phyloP scores from a whole-genome alignment of 64 coral and sea anemone genomes.

The Acropora tenuis region DNA sequence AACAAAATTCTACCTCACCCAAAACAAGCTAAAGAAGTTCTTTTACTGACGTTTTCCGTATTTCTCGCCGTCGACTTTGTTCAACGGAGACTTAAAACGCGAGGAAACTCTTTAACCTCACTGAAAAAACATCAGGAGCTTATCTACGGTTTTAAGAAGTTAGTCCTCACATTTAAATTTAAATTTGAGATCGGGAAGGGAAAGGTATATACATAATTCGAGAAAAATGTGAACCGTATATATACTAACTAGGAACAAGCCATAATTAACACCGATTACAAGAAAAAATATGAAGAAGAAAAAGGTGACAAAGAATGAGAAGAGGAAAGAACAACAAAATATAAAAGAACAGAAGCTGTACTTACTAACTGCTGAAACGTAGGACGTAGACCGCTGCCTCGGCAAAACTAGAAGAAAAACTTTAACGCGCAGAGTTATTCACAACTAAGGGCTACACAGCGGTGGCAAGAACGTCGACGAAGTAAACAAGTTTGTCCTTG shows the following conservation, averaged over 20 bases:
- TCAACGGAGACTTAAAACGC: not conserved
- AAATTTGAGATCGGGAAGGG: too few relatives aligned
- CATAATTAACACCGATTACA: not conserved
- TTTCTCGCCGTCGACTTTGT: too few relatives aligned
- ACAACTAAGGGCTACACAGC: not conserved
- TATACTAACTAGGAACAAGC: not conserved
- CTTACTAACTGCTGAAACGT: not conserved
- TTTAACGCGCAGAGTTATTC: not conserved
- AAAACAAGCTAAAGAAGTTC: too few relatives aligned
- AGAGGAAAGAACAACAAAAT: too few relatives aligned
- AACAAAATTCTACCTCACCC: too few relatives aligned
- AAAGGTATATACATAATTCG: too few relatives aligned
- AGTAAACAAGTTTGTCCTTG: constrained; percentile 3
- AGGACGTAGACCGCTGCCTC: not conserved
- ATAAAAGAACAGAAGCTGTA: not conserved
- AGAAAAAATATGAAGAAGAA: not conserved
- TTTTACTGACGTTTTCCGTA: too few relatives aligned
- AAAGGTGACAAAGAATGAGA: not conserved
- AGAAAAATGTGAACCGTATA: too few relatives aligned
- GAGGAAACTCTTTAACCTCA: not conserved
- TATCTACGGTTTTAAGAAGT: not conserved
- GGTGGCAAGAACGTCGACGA: not conserved
- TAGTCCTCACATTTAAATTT: not conserved
- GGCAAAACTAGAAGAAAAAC: not conserved
- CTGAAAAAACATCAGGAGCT: not conserved